These are phyloP conservation scores for Rhopilema esculentum DNA, from an alignment of 30 jellyfish, hydroid and myxozoan genomes.

Conservation along the genomic window DNA sequence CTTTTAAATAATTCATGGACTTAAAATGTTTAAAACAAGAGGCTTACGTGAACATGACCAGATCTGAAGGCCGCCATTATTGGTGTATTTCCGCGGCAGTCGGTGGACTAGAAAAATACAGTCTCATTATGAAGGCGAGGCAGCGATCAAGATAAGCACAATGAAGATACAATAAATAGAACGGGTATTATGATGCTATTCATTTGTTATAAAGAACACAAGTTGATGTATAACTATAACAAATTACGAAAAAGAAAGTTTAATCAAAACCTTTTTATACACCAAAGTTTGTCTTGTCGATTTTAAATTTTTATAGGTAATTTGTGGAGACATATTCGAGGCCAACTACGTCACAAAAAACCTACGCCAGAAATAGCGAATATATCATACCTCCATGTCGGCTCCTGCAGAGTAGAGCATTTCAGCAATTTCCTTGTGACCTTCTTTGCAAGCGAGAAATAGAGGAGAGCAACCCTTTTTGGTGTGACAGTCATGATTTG, in stretches of 20 bases:
- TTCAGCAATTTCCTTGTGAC: conserved; percentile 93
- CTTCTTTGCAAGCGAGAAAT: conserved; percentile 95
- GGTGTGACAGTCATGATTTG: conserved; percentile 96
- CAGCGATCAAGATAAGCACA: too few species aligned
- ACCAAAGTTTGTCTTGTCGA: too few species aligned
- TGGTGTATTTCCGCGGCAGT: conserved; percentile 97
- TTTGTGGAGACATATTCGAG: neutral
- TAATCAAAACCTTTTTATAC: too few species aligned
- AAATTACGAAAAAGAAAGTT: too few species aligned
- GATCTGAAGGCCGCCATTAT: conserved; percentile 94
- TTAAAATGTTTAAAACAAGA: neutral
- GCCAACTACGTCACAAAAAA: neutral
- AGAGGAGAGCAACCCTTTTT: conserved; percentile 97
- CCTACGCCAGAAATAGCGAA: neutral
- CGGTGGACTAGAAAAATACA: conserved; percentile 77
- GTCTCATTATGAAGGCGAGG: neutral
- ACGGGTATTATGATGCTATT: too few species aligned
- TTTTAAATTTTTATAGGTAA: too few species aligned
- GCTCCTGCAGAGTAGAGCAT: conserved; percentile 80
- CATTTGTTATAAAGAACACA: too few species aligned
- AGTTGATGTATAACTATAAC: too few species aligned
- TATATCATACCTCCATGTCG: conserved; percentile 77
- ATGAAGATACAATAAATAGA: too few species aligned
- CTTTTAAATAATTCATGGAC: too few species aligned
- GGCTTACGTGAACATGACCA: conserved; percentile 91